Evolutionary conservation across 2,797 vertebrate species (phyloP).

Genomic region (Lutjanus argentimaculatus): DNA sequence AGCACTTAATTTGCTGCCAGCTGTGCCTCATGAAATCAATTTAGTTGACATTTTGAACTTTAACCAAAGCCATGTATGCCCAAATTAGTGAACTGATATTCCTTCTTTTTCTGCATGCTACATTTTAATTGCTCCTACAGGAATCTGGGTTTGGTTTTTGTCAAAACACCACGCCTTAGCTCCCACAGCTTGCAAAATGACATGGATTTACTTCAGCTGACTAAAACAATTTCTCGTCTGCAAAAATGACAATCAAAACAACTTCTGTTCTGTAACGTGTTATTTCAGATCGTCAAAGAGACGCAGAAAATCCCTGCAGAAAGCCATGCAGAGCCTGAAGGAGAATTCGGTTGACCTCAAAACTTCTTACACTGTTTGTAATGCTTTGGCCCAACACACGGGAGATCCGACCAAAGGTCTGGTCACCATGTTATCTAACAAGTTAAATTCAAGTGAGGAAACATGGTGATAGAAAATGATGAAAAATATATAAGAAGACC

Average conservation of each 20-base stretch:
- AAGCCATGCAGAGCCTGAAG: conserved; percentile 39
- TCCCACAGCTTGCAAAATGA: conserved; percentile 62
- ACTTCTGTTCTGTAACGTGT: conserved; percentile 55
- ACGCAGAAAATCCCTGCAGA: conserved; percentile 50
- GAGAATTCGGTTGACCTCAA: conserved; percentile 65
- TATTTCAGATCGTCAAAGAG: conserved; percentile 46
- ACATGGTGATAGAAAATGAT: conserved; percentile 62
- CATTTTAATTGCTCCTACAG: conserved; percentile 52
- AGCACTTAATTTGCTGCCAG: conserved; percentile 75
- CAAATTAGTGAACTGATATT: conserved; percentile 58
- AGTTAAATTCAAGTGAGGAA: conserved; percentile 65
- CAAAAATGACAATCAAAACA: conserved; percentile 72
- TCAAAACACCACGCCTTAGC: conserved; percentile 56
- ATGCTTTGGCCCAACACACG: conserved; percentile 56
- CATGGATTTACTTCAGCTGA: conserved; percentile 69
- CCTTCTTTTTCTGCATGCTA: conserved; percentile 45
- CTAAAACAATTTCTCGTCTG: conserved; percentile 68
- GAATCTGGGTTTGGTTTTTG: conserved; percentile 70
- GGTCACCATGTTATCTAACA: conserved; percentile 71
- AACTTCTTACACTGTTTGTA: conserved; percentile 63
- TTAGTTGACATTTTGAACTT: conserved; percentile 82
- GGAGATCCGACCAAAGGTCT: conserved; percentile 52
- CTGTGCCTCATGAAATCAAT: conserved; percentile 81
- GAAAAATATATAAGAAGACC: conserved; percentile 45
- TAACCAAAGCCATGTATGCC: conserved; percentile 75